phyloP scores from a whole-genome alignment of 2,113 vertebrate genomes.

The Serilophus lunatus region DNA sequence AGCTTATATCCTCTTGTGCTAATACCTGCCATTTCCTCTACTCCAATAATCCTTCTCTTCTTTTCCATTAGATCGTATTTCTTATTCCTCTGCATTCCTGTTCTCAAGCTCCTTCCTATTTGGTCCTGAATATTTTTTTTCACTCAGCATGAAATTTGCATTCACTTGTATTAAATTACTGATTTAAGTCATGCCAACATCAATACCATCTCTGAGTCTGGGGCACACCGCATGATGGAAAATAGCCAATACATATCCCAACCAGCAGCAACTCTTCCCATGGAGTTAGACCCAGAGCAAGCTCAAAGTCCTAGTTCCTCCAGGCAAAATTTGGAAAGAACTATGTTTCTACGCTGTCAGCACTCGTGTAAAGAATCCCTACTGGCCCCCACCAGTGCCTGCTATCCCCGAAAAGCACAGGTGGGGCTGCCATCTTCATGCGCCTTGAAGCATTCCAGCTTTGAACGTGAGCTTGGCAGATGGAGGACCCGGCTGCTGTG shows the following conservation, averaged over 20 bases:
- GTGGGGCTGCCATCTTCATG: neutral
- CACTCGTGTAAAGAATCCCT: neutral
- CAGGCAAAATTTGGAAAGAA: neutral
- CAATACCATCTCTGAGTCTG: neutral
- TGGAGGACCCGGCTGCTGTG: neutral
- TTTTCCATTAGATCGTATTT: neutral
- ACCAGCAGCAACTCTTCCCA: neutral
- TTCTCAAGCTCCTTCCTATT: neutral
- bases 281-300: rapidly evolving
- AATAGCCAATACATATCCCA: neutral
- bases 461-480: neutral
- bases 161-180: neutral
- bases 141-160: neutral
- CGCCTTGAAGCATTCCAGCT: neutral
- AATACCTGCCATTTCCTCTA: neutral
- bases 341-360: rapidly evolving
- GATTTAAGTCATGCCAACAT: neutral
- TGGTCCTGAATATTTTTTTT: neutral
- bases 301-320: neutral
- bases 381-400: neutral
- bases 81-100: neutral
- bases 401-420: rapidly evolving
- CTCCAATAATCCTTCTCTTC: neutral
- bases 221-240: rapidly evolving
- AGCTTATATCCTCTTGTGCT: neutral